A percentile compares a stretch with the other conserved stretches of the same genome.
Conservation (phyloP, 2,888 invertebrate genomes). For the Acheta domesticus region DNA sequence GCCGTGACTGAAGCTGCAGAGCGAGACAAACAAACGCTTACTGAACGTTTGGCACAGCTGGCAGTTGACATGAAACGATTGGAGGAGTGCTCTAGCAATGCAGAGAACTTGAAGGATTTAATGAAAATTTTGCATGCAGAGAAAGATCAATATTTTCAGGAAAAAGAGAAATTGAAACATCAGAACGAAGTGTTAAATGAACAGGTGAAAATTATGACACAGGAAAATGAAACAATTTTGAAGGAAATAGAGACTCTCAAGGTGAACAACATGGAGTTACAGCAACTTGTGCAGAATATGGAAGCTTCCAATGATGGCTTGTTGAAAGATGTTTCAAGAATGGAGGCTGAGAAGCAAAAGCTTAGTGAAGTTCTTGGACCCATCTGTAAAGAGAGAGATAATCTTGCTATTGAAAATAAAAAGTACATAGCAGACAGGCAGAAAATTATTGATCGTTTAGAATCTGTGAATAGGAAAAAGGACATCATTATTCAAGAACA, state of each 20-base stretch:
- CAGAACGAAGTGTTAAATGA: constrained; percentile 24
- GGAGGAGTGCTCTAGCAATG: constrained; percentile 18
- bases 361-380: constrained; percentile 26
- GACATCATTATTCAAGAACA: constrained; percentile 22
- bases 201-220: constrained; percentile 23
- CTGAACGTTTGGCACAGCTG: background rate
- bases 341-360: constrained; percentile 32
- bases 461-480: constrained; percentile 20
- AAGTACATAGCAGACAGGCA: constrained; percentile 32
- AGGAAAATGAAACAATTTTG: constrained; percentile 33
- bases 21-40: background rate
- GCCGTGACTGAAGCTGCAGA: constrained; percentile 3
- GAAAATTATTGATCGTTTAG: constrained; percentile 27
- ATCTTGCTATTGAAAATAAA: constrained; percentile 28
- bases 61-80: background rate
- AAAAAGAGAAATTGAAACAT: constrained; percentile 24
- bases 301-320: constrained; percentile 33
- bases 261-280: constrained; percentile 35
- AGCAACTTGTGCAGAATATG: constrained; percentile 30
- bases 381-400: constrained; percentile 23
- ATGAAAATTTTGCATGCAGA: constrained; percentile 28
- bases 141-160: constrained; percentile 27
- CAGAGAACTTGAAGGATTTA: constrained; percentile 11
- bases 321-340: constrained; percentile 22
- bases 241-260: constrained; percentile 33